A percentile compares a stretch with the other conserved stretches of the same genome.
Conservation (phyloP, 2,113 vertebrate genomes). For the Gracilinanus agilis region DNA sequence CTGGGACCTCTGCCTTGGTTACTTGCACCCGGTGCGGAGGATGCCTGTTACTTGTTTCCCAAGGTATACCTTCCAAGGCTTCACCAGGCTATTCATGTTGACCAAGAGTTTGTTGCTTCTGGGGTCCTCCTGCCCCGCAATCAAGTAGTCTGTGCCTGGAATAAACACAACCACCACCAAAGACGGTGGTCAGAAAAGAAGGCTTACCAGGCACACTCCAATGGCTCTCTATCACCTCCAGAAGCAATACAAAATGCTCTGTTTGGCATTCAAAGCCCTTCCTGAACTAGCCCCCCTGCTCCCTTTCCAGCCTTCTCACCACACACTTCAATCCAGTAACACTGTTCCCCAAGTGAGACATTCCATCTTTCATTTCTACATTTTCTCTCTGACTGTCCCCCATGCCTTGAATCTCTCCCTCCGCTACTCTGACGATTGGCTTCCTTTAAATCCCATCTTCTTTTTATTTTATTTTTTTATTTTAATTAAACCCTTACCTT, state of each 20-base stretch:
- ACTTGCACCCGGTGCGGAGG: conserved; percentile 82
- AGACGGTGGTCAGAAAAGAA: neutral
- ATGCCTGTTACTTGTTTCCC: conserved; percentile 83
- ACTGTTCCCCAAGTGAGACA: neutral
- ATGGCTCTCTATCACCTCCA: neutral
- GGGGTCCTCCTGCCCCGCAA: conserved; percentile 90
- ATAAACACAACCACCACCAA: neutral
- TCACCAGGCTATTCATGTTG: conserved; percentile 91
- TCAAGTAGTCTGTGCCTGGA: conserved; percentile 90
- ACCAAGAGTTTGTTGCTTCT: conserved; percentile 88
- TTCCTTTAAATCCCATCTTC: neutral
- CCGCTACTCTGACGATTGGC: neutral
- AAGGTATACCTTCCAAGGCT: conserved; percentile 89
- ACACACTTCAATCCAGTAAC: neutral
- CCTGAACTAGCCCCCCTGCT: too few species aligned
- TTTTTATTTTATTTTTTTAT: too few species aligned
- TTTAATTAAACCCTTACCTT: too few species aligned
- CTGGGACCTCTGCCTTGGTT: conserved; percentile 68
- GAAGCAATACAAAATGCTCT: too few species aligned
- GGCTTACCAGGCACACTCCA: neutral
- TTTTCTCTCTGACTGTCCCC: too few species aligned
- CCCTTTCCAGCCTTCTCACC: neutral
- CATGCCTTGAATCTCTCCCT: neutral
- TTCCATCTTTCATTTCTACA: too few species aligned
- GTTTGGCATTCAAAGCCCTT: too few species aligned